Evolutionary conservation across 2,797 vertebrate genomes (phyloP).

Genomic region (Tinamus major): DNA sequence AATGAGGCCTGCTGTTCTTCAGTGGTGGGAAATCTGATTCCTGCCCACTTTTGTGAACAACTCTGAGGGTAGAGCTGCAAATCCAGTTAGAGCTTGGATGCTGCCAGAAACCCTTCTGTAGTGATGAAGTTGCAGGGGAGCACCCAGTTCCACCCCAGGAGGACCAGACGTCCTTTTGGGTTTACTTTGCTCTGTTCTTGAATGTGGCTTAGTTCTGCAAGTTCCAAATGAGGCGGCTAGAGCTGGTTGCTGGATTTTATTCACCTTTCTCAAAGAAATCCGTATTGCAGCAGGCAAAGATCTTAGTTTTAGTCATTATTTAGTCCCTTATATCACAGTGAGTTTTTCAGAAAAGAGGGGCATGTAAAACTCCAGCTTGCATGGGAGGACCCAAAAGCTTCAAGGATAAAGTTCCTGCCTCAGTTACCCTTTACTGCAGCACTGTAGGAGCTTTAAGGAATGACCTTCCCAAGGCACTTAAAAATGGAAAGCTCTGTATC

Average conservation of each 20-base stretch:
- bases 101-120: conserved; percentile 21
- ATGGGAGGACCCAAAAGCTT: not conserved
- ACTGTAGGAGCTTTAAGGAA: not conserved
- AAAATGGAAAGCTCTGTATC: not conserved
- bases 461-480: not conserved
- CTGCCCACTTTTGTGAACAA: conserved; percentile 1
- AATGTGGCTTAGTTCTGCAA: not conserved
- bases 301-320: not conserved
- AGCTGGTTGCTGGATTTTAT: not conserved
- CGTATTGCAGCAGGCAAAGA: not conserved
- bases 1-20: not conserved
- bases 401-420: not conserved
- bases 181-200: not conserved
- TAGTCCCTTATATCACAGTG: not conserved
- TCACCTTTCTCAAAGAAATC: not conserved
- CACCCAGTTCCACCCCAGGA: conserved; percentile 29
- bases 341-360: not conserved
- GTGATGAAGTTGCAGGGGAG: conserved; percentile 13
- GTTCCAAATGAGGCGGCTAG: conserved; percentile 1
- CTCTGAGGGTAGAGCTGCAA: not conserved
- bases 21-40: not conserved
- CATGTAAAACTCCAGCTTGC: not conserved
- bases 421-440: not conserved
- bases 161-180: conserved; percentile 7
- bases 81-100: conserved; percentile 19